Conservation (phyloP, 2,797 vertebrate species). For the Oreochromis mossambicus region DNA sequence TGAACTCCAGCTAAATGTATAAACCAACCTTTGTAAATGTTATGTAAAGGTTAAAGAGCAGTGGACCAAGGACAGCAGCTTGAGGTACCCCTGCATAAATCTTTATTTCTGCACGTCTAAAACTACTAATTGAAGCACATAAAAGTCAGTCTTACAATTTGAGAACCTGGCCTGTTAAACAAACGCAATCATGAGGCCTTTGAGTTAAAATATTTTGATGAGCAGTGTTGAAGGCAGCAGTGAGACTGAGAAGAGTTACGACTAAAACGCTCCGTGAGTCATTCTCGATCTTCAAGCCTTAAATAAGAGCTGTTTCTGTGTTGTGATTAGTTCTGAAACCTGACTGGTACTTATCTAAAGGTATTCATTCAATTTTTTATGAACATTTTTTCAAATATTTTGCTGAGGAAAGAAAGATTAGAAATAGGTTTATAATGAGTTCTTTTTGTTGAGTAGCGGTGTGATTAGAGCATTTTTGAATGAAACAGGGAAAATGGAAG, state of each 20-base stretch:
- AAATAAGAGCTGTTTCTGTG: neutral
- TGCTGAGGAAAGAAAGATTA: neutral
- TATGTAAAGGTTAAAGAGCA: neutral
- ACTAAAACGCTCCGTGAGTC: neutral
- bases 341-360: neutral
- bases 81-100: neutral
- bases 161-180: neutral
- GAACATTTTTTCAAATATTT: neutral
- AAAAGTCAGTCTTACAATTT: neutral
- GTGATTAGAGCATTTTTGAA: neutral
- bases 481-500: neutral
- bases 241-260: neutral
- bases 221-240: neutral
- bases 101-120: neutral
- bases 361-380: neutral
- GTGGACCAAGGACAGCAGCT: neutral
- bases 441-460: neutral
- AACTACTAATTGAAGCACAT: neutral
- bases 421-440: neutral
- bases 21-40: neutral
- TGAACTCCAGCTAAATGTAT: neutral
- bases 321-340: neutral
- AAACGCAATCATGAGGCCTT: neutral
- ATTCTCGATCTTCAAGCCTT: neutral
- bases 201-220: neutral